Base-by-base conservation (phyloP, 2,888 invertebrate species). In the Coelogynopora nodosa region DNA sequence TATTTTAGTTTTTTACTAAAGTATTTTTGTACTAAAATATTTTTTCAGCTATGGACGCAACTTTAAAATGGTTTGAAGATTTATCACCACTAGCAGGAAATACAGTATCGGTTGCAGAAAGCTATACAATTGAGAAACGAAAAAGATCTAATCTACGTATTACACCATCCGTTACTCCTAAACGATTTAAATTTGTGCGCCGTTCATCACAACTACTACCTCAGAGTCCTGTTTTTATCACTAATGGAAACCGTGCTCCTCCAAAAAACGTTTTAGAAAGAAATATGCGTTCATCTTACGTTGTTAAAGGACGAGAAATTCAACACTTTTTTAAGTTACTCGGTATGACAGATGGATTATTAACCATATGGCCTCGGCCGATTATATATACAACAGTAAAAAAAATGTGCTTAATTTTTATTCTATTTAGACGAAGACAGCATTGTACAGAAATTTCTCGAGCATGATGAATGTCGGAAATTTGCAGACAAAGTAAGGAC, bases 401-500 rank as follows among this genome's bases (percentile, higher is more conserved):
- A 23, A 67, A 67, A 67, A 18, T 81, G 13, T 87, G 89, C 67
- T 87, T n/a, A n/a, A 89, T 89, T 89, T 87, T 67, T 83, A 86
- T 88, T 87, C 87, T 87, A 90, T 92, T 84, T 88, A 91, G 91
- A 92, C 87, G 90, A 90, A 89, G 89, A 91, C 85, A 89, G 89
- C 1, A 89, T 91, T 84, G 91, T 93, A 67, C 90, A 90, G 88
- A 90, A 92, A 31, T 93, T 93, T 88, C 89, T 93, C 23, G 89
- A 90, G 67, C 90, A 89, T 83, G 94, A 94, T 89, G 89, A 90
- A 84, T 93, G 93, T 89, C 91, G 90, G 87, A 91, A 91, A 86
- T 90, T 93, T 84, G 93, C 93, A n/a, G 94, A 94, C 90, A 93
- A 93, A 90, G 91, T 91, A 89, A 83, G 82, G 1, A 30, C 23